A percentile compares a stretch with the other conserved stretches of the same genome.
Evolutionary conservation across 2,797 vertebrate species (phyloP).

Genomic region (Sebastes umbrosus): DNA sequence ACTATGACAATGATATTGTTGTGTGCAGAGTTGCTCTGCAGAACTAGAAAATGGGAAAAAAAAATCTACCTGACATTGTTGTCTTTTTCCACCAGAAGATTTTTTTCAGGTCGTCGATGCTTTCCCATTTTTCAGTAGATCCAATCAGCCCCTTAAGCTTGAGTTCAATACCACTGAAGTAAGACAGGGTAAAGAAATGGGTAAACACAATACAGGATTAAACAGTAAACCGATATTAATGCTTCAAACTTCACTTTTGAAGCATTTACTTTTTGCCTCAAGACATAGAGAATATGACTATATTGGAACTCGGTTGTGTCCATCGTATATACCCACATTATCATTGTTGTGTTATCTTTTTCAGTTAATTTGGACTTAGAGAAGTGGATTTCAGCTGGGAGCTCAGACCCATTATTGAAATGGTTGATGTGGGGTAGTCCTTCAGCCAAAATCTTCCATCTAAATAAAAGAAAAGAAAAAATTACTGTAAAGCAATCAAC

Average conservation of each 20-base stretch:
- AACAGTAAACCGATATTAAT: background rate
- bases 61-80: constrained; percentile 60
- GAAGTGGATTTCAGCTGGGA: constrained; percentile 42
- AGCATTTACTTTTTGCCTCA: too few species aligned
- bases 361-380: constrained; percentile 21
- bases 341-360: rapidly evolving
- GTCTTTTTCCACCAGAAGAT: constrained; percentile 70
- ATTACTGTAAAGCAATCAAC: background rate
- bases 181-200: background rate
- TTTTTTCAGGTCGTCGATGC: constrained; percentile 63
- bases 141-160: constrained; percentile 65
- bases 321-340: constrained; percentile 18
- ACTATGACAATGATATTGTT: background rate
- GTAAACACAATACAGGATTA: background rate
- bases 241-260: too few species aligned
- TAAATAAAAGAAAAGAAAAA: background rate
- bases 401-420: background rate
- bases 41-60: background rate
- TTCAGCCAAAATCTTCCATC: constrained; percentile 43
- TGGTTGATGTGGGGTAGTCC: constrained; percentile 21
- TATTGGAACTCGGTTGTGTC: background rate
- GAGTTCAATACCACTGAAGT: constrained; percentile 60
- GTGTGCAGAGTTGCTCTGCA: background rate
- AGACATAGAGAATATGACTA: background rate
- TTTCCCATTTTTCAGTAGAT: constrained; percentile 68